Evolutionary conservation across 2,113 vertebrate species (phyloP).

Genomic region (Pelecanoides urinatrix): DNA sequence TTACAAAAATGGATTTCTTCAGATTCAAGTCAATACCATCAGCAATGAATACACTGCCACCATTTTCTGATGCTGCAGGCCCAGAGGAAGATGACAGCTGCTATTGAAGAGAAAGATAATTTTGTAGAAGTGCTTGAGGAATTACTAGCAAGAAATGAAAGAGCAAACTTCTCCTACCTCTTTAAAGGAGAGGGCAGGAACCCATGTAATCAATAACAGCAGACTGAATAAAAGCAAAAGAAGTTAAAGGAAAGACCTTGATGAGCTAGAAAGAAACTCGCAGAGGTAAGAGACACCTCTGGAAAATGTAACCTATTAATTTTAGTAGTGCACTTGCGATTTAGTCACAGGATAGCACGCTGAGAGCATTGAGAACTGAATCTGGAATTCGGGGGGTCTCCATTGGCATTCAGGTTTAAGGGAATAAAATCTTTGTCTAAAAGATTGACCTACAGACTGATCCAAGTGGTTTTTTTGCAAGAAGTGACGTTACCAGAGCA

Average conservation of each 20-base stretch:
- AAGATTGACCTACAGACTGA: not conserved
- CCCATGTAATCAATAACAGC: constrained; percentile 2
- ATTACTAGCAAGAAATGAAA: constrained; percentile 27
- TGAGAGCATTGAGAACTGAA: not conserved
- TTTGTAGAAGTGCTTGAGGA: constrained; percentile 3
- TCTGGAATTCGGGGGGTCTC: not conserved
- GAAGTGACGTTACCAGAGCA: not conserved
- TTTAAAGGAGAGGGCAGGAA: constrained; percentile 23
- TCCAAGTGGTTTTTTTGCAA: not conserved
- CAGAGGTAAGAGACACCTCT: not conserved
- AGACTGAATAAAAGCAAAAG: not conserved
- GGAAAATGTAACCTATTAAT: not conserved
- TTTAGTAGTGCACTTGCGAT: not conserved
- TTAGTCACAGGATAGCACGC: not conserved
- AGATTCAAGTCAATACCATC: not conserved
- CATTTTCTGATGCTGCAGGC: not conserved
- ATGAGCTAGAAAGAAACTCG: not conserved
- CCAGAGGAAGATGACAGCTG: not conserved
- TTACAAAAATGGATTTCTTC: not conserved
- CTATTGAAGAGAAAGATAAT: constrained; percentile 10
- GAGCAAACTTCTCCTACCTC: not conserved
- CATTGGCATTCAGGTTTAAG: not conserved
- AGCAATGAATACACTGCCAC: not conserved
- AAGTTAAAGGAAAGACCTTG: not conserved
- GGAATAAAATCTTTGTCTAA: not conserved